Evolutionary conservation across 2,797 vertebrate genomes (phyloP), one percentile per base, ranked within the genome.

Genomic region (Lacerta agilis): DNA sequence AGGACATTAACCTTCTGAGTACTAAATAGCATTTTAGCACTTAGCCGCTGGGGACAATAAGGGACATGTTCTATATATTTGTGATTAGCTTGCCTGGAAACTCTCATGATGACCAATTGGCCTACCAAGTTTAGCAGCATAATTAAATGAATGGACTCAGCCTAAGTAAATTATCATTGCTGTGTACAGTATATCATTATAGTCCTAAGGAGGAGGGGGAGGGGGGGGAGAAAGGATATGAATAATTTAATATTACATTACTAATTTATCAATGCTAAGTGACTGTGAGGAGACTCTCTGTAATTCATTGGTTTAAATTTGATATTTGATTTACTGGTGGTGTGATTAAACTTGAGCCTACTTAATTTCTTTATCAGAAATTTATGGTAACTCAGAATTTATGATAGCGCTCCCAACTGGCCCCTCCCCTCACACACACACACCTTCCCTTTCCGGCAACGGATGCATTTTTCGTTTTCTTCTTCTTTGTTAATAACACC

Each of bases 21-120:
- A 97, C 97, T 97, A 97, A 97, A 97, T 97, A 98, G 97, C 97
- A 97, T 97, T 97, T 97, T 97, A 97, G 97, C 97, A 96, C 97
- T 97, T 97, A 97, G 97, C 97, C 97, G 96, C 97, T 97, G 97
- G 97, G 97, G 97, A 97, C 97, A 97, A 97, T 97, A 97, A 97
- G 97, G 95, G 96, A 97, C 97, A 97, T 97, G 97, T 97, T 97
- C 97, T 97, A 97, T 98, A 97, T 97, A 97, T 97, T 97, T 97
- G 97, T 97, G 97, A 97, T 98, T 97, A 97, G 96, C 97, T 97
- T 96, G 96, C 96, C 97, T 97, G 95, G 97, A 97, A 97, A 97
- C 94, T 96, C 97, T 97, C 97, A 96, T 96, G 96, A 97, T 98
- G 97, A 97, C 97, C 97, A 97, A 97, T 97, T 97, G 97, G 96